A percentile compares a stretch with the other conserved stretches of the same genome.
Conservation (phyloP, 2,797 vertebrate genomes). For the Sphenopsis melanotis region DNA sequence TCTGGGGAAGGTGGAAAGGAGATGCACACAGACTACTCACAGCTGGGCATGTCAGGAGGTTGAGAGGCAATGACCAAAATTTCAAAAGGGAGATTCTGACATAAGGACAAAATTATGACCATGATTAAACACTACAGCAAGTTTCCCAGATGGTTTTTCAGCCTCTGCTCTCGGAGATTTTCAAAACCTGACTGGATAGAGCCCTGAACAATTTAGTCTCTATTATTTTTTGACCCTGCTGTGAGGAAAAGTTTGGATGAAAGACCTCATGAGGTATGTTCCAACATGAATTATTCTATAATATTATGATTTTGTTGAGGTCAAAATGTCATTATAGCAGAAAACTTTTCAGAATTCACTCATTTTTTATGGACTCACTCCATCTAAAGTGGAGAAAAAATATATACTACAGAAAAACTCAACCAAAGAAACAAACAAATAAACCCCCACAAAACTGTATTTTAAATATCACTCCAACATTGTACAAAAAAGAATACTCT, state of each 20-base stretch:
- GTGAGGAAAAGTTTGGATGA: neutral
- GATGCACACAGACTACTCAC: neutral
- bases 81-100: neutral
- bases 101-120: neutral
- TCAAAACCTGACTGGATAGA: neutral
- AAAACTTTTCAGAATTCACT: neutral
- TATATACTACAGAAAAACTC: neutral
- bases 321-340: neutral
- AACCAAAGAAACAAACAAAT: neutral
- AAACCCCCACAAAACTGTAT: neutral
- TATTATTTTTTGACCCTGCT: neutral
- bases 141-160: fast-evolving
- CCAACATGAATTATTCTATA: neutral
- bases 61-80: neutral
- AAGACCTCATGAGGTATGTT: neutral
- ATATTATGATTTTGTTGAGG: neutral
- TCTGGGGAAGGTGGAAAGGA: neutral
- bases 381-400: neutral
- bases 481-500: neutral
- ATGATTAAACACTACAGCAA: neutral
- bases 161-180: neutral
- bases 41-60: neutral
- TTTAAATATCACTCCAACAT: neutral
- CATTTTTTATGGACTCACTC: neutral
- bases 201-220: neutral